phyloP scores from a whole-genome alignment of 2,888 invertebrate genomes.

The Dynastes tityus region DNA sequence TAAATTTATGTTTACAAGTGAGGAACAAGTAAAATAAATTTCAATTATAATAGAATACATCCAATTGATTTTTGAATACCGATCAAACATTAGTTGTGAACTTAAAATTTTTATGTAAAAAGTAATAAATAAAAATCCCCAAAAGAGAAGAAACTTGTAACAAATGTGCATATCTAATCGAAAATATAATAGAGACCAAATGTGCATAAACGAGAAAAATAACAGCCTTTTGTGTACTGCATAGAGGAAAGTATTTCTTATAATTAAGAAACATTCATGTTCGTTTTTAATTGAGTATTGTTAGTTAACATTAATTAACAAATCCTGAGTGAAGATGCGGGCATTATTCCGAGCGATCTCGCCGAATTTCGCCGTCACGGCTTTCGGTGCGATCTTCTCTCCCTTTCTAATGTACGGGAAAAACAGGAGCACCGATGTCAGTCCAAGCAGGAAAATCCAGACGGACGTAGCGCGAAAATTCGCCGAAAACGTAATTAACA shows the following conservation, averaged over 20 bases:
- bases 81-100: no score
- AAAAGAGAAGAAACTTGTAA: no score
- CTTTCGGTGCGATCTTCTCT: background rate
- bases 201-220: no score
- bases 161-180: no score
- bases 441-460: background rate
- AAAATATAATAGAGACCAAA: no score
- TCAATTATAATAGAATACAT: no score
- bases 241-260: conserved; percentile 31
- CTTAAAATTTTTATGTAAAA: no score
- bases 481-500: conserved; percentile 62
- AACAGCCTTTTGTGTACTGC: background rate
- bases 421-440: background rate
- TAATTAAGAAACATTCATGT: conserved; percentile 50
- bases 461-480: conserved; percentile 33
- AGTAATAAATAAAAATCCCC: no score
- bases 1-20: no score
- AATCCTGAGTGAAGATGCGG: conserved; percentile 59
- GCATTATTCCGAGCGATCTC: conserved; percentile 50
- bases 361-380: conserved; percentile 26
- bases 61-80: no score
- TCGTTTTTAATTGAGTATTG: conserved; percentile 58
- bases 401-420: conserved; percentile 25
- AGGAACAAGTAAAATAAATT: no score
- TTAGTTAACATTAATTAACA: conserved; percentile 60